phyloP scores from a whole-genome alignment of 2,888 invertebrate genomes.

The Polymixis lichenea region DNA sequence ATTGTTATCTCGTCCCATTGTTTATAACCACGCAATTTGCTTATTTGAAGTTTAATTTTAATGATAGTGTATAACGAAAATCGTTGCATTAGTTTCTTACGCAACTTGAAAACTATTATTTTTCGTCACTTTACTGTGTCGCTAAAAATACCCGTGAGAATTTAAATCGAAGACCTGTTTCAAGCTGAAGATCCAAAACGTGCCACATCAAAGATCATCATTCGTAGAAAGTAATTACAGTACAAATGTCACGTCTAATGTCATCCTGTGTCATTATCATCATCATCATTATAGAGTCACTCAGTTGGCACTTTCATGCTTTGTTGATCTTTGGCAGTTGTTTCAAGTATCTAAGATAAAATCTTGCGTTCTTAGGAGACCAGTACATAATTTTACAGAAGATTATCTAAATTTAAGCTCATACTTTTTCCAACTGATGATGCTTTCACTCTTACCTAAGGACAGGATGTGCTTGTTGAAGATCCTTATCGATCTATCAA shows the following conservation, averaged over 20 bases:
- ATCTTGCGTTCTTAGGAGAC: conserved; percentile 19
- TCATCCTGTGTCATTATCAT: conserved; percentile 55
- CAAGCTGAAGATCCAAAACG: conserved; percentile 9
- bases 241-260: conserved; percentile 50
- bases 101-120: background rate
- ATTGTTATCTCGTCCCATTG: too few species aligned
- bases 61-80: background rate
- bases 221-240: conserved; percentile 50
- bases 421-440: background rate
- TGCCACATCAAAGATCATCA: conserved; percentile 44
- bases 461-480: background rate
- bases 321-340: conserved; percentile 53
- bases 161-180: background rate
- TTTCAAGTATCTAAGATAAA: conserved; percentile 44
- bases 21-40: background rate
- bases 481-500: background rate
- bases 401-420: background rate
- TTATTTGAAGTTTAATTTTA: background rate
- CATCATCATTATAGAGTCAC: conserved; percentile 57
- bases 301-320: conserved; percentile 63
- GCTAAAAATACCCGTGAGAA: background rate
- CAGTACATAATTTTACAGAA: background rate
- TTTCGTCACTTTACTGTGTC: background rate
- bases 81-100: background rate
- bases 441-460: background rate